phyloP scores from a whole-genome alignment of 1,140 invertebrate species.

The Cherax destructor region DNA sequence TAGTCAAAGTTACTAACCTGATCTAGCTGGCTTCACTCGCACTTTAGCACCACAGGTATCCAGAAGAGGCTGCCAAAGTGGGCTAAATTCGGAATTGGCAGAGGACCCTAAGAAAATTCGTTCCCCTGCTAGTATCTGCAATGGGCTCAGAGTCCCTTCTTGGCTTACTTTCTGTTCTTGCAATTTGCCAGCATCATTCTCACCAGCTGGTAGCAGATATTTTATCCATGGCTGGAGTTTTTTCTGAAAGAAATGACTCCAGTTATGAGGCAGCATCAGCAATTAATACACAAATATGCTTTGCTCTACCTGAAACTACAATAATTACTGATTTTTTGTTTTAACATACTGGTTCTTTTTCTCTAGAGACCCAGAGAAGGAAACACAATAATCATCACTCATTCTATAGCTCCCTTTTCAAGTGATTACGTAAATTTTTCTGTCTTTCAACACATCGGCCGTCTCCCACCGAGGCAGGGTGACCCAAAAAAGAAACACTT shows the following conservation, averaged over 20 bases:
- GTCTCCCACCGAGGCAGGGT: too few relatives aligned
- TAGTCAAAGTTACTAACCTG: slow-evolving; percentile 5
- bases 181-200: slow-evolving; percentile 27
- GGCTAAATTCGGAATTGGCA: slow-evolving; percentile 44
- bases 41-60: slow-evolving; percentile 53
- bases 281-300: too few relatives aligned
- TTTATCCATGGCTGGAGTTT: slow-evolving; percentile 15
- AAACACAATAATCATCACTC: too few relatives aligned
- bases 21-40: slow-evolving; percentile 27
- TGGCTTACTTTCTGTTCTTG: slow-evolving; percentile 23
- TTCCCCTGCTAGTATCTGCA: slow-evolving; percentile 55
- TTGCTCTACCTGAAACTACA: too few relatives aligned
- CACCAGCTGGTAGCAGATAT: slow-evolving; percentile 51
- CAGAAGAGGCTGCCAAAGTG: slow-evolving; percentile 61
- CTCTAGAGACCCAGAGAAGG: too few relatives aligned
- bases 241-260: slow-evolving; percentile 14
- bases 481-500: too few relatives aligned
- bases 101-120: slow-evolving; percentile 64
- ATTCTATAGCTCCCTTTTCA: too few relatives aligned
- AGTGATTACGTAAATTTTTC: too few relatives aligned
- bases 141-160: not conserved
- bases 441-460: too few relatives aligned
- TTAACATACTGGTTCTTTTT: too few relatives aligned
- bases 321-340: too few relatives aligned
- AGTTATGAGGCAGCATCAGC: not conserved